Evolutionary conservation across 2,113 vertebrate genomes (phyloP), one percentile per base, ranked within the genome.

Genomic region (Nipponia nippon): DNA sequence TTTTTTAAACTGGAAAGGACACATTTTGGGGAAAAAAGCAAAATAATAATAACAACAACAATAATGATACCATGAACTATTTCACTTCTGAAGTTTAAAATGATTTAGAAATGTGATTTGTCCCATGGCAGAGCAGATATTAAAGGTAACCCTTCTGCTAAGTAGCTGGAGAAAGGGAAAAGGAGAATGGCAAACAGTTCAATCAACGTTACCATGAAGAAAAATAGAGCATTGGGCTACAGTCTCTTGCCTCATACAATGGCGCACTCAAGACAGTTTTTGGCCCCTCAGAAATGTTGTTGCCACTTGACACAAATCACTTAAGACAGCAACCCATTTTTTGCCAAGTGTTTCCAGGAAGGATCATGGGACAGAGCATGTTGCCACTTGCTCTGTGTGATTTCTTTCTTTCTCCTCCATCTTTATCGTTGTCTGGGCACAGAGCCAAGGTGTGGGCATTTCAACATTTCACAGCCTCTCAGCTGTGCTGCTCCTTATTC

Each of bases 81-180:
- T 90, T 76, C 1, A 87, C 13, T 76, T 76, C 38, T 52, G 27
- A 67, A 76, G n/a, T 56, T 97, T 52, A 79, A 89, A 91, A 61
- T 42, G 34, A 49, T 76, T 71, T 76, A 83, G 52, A 90, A 79
- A 61, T 65, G 22, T 65, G 13, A 52, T 44, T 83, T 83, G 6
- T 79, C 40, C 61, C 19, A 18, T 61, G 34, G 25, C 34, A 79
- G 56, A 87, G 15, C 16, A 83, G 30, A 4, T 69, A 65, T 22
- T 88, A 49, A 85, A 79, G n/a, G 12, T 65, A 70, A 47, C 7
- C 8, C 16, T 87, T 90, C 58, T 55, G 9, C 78, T 63, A 66
- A 63, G 69, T 30, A 82, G 36, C 44, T 46, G 32, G 42, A 79
- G 63, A 65, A 75, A 11, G 16, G 9, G 25, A 30, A 61, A 79